These are phyloP conservation scores for Delphinus delphis DNA, from an alignment of 2,113 vertebrate species.

Conservation along the genomic window DNA sequence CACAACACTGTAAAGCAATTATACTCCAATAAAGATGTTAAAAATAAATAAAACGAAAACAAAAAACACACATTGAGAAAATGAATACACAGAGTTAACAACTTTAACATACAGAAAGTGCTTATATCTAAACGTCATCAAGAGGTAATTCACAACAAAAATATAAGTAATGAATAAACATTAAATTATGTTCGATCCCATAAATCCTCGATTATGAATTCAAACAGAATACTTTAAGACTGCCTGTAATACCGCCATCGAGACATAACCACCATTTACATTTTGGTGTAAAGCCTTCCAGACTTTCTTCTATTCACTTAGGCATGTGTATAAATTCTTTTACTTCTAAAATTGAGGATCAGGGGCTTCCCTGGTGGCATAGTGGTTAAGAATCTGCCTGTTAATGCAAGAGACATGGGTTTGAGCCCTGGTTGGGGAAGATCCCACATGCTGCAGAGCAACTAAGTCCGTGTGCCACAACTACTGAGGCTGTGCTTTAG, in stretches of 20 bases:
- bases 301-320: background rate
- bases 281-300: background rate
- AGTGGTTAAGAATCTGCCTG: too few relatives aligned
- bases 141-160: constrained; percentile 17
- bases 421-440: too few relatives aligned
- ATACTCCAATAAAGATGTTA: too few relatives aligned
- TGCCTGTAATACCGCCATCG: background rate
- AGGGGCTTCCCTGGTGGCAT: background rate
- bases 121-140: background rate
- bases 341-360: constrained; percentile 8
- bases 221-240: constrained; percentile 9
- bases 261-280: background rate
- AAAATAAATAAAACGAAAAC: too few relatives aligned
- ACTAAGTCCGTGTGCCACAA: too few relatives aligned
- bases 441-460: too few relatives aligned
- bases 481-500: too few relatives aligned
- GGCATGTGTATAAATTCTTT: background rate
- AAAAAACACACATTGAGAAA: background rate
- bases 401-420: too few relatives aligned
- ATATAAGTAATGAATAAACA: background rate
- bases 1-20: too few relatives aligned
- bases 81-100: background rate
- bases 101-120: background rate
- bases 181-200: background rate
- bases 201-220: constrained; percentile 11